A percentile compares a stretch with the other conserved stretches of the same genome.
Conservation (phyloP, 2,888 invertebrate species). For the Drosophila paranaensis region DNA sequence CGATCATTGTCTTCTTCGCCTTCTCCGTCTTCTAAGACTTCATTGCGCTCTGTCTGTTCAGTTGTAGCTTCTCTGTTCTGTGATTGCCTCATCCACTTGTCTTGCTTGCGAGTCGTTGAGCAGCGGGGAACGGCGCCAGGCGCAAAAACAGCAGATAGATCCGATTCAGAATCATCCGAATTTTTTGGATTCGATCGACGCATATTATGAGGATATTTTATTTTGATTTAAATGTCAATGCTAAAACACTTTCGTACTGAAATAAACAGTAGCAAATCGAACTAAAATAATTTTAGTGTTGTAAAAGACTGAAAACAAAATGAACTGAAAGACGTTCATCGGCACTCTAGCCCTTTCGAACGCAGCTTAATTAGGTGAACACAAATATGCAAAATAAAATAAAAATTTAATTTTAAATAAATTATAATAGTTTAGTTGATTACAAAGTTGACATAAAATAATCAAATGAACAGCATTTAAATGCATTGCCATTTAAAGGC, state of each 20-base stretch:
- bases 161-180: neutral
- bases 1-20: too few relatives aligned
- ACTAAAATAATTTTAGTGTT: slow-evolving; percentile 1
- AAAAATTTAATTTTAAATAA: neutral
- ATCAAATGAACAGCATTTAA: neutral
- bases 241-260: neutral
- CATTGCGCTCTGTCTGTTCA: neutral
- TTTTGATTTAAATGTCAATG: neutral
- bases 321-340: neutral
- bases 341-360: neutral
- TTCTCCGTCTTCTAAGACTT: too few relatives aligned
- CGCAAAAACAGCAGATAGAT: slow-evolving; percentile 2
- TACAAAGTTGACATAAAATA: neutral
- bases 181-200: neutral
- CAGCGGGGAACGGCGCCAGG: too few relatives aligned
- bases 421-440: neutral
- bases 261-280: neutral
- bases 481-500: neutral
- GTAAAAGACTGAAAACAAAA: neutral
- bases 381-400: neutral
- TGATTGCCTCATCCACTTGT: too few relatives aligned
- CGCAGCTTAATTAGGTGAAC: neutral
- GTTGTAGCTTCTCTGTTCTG: neutral
- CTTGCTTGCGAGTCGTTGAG: slow-evolving; percentile 13
- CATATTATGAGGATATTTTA: neutral